Base-by-base conservation (phyloP, 2,888 invertebrate species). In the Brachyopa scutellaris region DNA sequence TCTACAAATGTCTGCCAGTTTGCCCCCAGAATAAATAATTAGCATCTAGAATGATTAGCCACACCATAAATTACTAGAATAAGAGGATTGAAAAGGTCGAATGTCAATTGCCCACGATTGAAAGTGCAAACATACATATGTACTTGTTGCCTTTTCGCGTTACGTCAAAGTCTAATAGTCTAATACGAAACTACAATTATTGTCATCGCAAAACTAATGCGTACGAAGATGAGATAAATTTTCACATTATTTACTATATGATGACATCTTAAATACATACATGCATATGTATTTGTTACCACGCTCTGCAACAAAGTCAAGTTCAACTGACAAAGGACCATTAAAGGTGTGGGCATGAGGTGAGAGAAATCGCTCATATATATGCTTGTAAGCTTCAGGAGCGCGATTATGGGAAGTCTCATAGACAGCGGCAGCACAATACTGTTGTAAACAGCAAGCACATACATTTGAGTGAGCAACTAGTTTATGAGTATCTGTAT, bases 31-130 rank as follows among this genome's bases (percentile, higher is more conserved):
- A n/a, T n/a, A n/a, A n/a, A n/a, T n/a, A n/a, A n/a, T n/a, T n/a
- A n/a, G 19, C 19, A 19, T 11, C 8, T 11, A 26, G 42, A 49
- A 11, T 49, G 57, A 57, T 26, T 38, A 45, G 15, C 57, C 49
- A 51, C 23, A 55, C 57, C 62, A 45, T 70, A 57, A 51, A 72
- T 61, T 36, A 61, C 33, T 42, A 33, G 26, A 45, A 36, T 67
- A 80, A 45, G 67, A 62, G 49, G 55, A 61, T 11, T 38, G 19
- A 42, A 33, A 69, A n/a, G 79, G 74, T 69, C 69, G 69, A n/a
- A 67, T 74, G 74, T 67, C 74, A 80, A 36, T 61, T 51, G 69
- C 49, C 61, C 55, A 74, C 36, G 45, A 73, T 79, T 67, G 26
- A 19, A 31, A 59, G 61, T 62, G 40, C 31, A 70, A 57, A 29